These are phyloP conservation scores for Conops quadrifasciatus DNA, from an alignment of 2,888 invertebrate species.

Conservation along the genomic window DNA sequence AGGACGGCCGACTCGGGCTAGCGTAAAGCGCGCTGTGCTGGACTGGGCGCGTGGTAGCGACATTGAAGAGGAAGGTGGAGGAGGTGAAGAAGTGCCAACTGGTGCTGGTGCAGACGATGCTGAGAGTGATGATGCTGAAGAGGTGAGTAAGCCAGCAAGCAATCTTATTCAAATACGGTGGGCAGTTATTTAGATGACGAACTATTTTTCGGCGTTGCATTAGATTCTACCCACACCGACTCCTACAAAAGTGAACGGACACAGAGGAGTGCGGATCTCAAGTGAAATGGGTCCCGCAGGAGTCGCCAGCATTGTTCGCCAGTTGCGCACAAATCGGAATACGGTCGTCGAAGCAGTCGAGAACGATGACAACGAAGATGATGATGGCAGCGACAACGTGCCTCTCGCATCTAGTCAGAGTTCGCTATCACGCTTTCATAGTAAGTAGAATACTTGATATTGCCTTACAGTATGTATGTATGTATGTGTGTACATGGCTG, in stretches of 20 bases:
- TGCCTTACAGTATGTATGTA: not conserved
- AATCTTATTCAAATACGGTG: too few species aligned
- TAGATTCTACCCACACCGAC: slow-evolving; percentile 58
- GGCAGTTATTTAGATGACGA: not conserved
- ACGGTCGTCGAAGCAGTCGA: slow-evolving; percentile 54
- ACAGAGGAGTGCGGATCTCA: slow-evolving; percentile 42
- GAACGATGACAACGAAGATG: slow-evolving; percentile 54
- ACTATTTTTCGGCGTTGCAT: slow-evolving; percentile 4
- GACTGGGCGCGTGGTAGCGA: slow-evolving; percentile 62
- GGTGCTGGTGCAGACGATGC: not conserved
- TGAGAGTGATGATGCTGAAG: slow-evolving; percentile 51
- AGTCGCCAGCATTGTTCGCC: slow-evolving; percentile 51
- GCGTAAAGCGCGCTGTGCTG: slow-evolving; percentile 58
- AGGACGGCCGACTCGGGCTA: slow-evolving; percentile 58
- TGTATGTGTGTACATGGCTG: slow-evolving; percentile 22
- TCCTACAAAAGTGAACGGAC: slow-evolving; percentile 53
- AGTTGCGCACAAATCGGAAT: slow-evolving; percentile 63
- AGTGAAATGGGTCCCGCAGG: slow-evolving; percentile 54
- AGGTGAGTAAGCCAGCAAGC: too few species aligned
- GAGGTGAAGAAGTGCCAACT: slow-evolving; percentile 52
- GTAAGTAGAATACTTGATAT: slow-evolving; percentile 44
- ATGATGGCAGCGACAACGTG: slow-evolving; percentile 60
- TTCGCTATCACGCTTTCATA: slow-evolving; percentile 45
- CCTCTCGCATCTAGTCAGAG: slow-evolving; percentile 59
- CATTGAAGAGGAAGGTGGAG: slow-evolving; percentile 56